A percentile compares a stretch with the other conserved stretches of the same genome.
phyloP scores from a whole-genome alignment of 2,888 invertebrate genomes.

The Archaeoteleia sp. region DNA sequence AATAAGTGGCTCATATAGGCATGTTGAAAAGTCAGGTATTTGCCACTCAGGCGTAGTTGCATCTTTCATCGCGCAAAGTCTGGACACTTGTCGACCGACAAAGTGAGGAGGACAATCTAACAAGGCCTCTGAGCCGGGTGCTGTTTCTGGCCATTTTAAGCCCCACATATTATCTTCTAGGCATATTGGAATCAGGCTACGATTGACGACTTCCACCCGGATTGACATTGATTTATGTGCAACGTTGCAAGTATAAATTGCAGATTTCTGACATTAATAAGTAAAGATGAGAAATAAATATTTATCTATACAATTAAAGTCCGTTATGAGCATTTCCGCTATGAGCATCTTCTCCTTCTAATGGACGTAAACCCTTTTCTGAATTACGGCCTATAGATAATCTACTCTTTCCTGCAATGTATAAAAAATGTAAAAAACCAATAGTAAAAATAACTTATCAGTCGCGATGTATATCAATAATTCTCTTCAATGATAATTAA shows the following conservation, averaged over 20 bases:
- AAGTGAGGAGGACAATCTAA: conserved; percentile 78
- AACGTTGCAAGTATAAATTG: conserved; percentile 86
- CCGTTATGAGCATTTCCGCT: no score
- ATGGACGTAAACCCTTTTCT: no score
- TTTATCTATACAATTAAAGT: no score
- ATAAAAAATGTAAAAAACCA: no score
- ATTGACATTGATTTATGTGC: conserved; percentile 79
- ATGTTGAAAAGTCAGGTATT: conserved; percentile 84
- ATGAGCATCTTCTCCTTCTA: no score
- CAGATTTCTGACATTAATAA: conserved; percentile 81
- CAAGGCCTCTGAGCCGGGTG: conserved; percentile 83
- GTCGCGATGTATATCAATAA: no score
- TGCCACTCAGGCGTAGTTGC: conserved; percentile 84
- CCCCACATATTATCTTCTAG: conserved; percentile 78
- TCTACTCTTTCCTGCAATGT: no score
- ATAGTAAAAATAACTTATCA: no score
- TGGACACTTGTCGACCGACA: conserved; percentile 64
- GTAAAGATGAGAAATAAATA: no score
- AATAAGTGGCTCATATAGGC: conserved; percentile 80
- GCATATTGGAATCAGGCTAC: conserved; percentile 78
- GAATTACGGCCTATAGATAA: no score
- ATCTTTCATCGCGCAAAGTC: conserved; percentile 79
- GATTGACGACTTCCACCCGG: conserved; percentile 81
- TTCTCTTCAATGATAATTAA: no score
- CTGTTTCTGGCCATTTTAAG: conserved; percentile 81